Base-by-base conservation (phyloP, 2,888 invertebrate species). In the Athripsodes cinereus region DNA sequence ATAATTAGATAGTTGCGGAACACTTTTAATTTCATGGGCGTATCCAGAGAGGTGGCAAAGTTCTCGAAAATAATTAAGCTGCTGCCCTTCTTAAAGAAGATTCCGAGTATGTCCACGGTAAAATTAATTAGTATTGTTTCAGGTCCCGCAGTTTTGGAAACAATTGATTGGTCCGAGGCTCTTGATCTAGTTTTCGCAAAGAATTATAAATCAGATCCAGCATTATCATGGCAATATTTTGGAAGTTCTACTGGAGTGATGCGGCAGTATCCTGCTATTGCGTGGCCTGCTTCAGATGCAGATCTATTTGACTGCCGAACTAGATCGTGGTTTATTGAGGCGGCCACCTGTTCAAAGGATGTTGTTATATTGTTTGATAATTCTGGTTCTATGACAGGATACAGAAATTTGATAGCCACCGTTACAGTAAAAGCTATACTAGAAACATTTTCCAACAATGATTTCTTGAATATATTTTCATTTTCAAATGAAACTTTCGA, bases 321-420 rank as follows among this genome's bases (percentile, higher is more conserved):
- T 48, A 82, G 90, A 58, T 91, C 92, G 46, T 97, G 96, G 96
- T 99, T 95, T 71, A 95, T 98, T 64, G 93, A 96, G 76, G 97
- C 97, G 0, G 95, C 98, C 0, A 96, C 97, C 0, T 96, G 96
- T 68, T 95, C 97, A 8, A 99, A 99, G 75, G 97, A 98, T 69
- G 88, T 99, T 66, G 85, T 99, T 22, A 95, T 99, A 59, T 79
- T 99, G 55, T 81, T 99, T 62, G 99, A 99, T 71, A 86, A 88
- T 57, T 96, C 96, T 52, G 99, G 99, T 18, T 97, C 96, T 19
- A 99, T 99, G 98, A 88, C 87, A 26, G 98, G 97, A 1, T 84
- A 82, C 64, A 79, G 82, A 55, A 81, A 84, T 69, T 86, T 86
- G 66, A 83, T 88, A 34, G 96, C 94, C 13, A 85, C 88, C 67